phyloP scores from a whole-genome alignment of 1,140 invertebrate species.

The Heterodera schachtii region DNA sequence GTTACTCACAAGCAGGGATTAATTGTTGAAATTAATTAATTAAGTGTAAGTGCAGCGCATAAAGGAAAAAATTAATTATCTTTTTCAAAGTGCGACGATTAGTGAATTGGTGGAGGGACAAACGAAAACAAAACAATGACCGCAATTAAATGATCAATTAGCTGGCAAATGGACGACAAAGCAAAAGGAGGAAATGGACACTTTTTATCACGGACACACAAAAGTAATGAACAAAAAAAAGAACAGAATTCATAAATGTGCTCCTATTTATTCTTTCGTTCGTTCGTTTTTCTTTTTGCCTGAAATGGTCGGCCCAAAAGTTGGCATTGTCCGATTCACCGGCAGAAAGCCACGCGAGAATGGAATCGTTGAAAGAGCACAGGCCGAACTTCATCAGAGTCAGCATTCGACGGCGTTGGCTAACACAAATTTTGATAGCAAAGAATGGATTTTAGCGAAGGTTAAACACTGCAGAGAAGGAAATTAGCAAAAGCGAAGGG shows the following conservation, averaged over 20 bases:
- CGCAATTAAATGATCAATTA: no score
- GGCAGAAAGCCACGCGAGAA: constrained; percentile 57
- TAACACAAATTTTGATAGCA: constrained; percentile 35
- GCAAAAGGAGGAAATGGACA: no score
- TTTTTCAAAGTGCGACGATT: no score
- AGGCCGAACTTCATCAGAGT: constrained; percentile 62
- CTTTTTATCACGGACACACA: no score
- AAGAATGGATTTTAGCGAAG: constrained; percentile 1
- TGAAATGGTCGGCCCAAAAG: constrained; percentile 57
- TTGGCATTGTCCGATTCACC: constrained; percentile 53
- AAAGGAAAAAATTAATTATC: no score
- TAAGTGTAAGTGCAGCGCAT: not conserved
- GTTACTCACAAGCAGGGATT: not conserved
- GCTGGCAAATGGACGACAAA: no score
- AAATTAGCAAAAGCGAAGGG: constrained; percentile 11
- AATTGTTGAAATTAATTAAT: not conserved
- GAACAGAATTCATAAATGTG: no score
- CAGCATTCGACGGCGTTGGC: constrained; percentile 61
- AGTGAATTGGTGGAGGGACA: no score
- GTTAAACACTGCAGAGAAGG: constrained; percentile 6
- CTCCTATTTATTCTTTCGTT: not conserved
- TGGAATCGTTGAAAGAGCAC: constrained; percentile 59
- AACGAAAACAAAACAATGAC: no score
- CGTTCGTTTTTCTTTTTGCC: constrained; percentile 27
- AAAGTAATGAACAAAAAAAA: not conserved